Conservation (phyloP, 1,140 invertebrate genomes). For the Drosophila kanapiae region DNA sequence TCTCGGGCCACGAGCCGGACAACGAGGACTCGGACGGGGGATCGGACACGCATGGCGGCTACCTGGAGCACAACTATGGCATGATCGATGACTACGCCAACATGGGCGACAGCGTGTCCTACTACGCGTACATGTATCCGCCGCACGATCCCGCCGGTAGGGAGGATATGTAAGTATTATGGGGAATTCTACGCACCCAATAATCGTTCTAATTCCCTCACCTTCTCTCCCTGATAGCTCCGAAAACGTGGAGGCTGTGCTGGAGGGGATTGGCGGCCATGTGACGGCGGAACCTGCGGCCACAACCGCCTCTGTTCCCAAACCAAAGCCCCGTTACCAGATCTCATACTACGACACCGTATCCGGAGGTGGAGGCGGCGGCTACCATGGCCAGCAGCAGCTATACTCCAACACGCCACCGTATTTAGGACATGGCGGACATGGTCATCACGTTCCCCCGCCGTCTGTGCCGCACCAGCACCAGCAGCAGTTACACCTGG, state of each 20-base stretch:
- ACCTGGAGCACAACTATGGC: slow-evolving; percentile 87
- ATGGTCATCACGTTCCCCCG: slow-evolving; percentile 60
- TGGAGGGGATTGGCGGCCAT: slow-evolving; percentile 79
- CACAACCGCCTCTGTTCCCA: slow-evolving; percentile 40
- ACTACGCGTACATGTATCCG: slow-evolving; percentile 87
- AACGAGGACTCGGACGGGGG: slow-evolving; percentile 89
- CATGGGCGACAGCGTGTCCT: slow-evolving; percentile 86
- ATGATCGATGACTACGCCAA: slow-evolving; percentile 84
- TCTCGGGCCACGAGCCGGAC: slow-evolving; percentile 89
- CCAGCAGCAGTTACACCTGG: slow-evolving; percentile 75
- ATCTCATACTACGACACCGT: slow-evolving; percentile 80
- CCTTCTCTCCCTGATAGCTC: slow-evolving; percentile 45
- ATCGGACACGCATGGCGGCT: slow-evolving; percentile 88
- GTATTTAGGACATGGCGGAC: slow-evolving; percentile 48
- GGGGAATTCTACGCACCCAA: no score
- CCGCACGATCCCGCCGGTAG: slow-evolving; percentile 83
- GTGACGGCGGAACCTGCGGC: slow-evolving; percentile 47
- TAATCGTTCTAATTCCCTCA: neutral
- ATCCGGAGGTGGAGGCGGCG: slow-evolving; percentile 41
- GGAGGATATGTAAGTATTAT: slow-evolving; percentile 78
- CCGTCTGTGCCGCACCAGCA: slow-evolving; percentile 72
- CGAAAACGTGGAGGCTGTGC: slow-evolving; percentile 83
- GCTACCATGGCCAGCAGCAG: slow-evolving; percentile 78
- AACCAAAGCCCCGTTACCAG: slow-evolving; percentile 79
- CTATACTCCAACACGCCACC: slow-evolving; percentile 78